These are phyloP conservation scores for Tetrax tetrax DNA, from an alignment of 2,113 vertebrate species.

Conservation along the genomic window DNA sequence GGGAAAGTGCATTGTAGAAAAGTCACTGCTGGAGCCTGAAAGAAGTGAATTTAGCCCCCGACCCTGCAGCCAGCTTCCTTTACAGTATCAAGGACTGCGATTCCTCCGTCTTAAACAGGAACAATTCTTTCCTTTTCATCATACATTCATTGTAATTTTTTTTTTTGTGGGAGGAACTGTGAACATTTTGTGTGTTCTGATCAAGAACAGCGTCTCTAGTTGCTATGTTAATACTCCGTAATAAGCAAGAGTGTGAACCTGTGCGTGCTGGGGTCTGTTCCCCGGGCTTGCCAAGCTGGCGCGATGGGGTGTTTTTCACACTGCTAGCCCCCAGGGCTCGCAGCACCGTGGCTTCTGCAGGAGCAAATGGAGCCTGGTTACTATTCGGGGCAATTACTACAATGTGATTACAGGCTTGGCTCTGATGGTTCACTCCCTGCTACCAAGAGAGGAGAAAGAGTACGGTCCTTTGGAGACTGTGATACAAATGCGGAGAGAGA, in stretches of 20 bases:
- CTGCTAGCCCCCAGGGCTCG: background rate
- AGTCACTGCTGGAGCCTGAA: background rate
- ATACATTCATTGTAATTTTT: background rate
- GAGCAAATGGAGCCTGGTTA: constrained; percentile 3
- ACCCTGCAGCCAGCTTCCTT: background rate
- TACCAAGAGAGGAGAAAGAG: background rate
- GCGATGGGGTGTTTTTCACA: background rate
- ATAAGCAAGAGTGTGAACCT: background rate
- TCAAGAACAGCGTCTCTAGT: background rate
- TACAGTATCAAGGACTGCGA: background rate
- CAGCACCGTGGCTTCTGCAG: background rate
- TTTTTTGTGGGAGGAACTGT: background rate
- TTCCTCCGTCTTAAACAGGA: background rate
- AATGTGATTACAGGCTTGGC: constrained; percentile 17
- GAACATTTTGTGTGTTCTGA: background rate
- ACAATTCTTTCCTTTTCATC: background rate
- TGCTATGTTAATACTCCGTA: background rate
- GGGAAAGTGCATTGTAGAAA: background rate
- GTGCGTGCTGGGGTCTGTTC: background rate
- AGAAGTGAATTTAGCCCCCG: background rate
- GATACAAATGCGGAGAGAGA: background rate
- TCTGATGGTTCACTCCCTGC: background rate
- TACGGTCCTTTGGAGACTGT: background rate
- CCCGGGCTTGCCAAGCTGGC: background rate
- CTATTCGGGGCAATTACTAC: background rate